Base-by-base conservation (phyloP, 92 coral and sea anemone genomes). In the Pocillopora grandis region DNA sequence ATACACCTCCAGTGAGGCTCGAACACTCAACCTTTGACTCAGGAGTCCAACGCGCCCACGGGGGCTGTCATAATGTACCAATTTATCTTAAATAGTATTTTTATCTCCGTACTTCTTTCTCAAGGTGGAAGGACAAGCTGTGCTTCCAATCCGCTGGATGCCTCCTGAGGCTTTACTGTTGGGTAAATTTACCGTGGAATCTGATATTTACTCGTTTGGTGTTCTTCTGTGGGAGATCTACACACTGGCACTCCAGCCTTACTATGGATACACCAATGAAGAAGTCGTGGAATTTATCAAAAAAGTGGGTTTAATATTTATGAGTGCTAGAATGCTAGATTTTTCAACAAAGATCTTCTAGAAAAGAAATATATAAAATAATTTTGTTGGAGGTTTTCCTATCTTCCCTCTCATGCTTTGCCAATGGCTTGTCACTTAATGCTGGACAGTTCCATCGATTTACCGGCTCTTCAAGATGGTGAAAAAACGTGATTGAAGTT, bases 11-110 rank as follows among this genome's bases (percentile, higher is more conserved):
- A 95, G 90, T 94, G 98, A 93, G 95, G 92, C 98, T 94, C 98
- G 98, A 94, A 94, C 98, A 95, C 98, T 92, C 98, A 92, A 92
- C 98, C 98, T 92, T 94, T 94, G 95, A 94, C 90, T 94, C 92
- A 94, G 98, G 89, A 92, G 98, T 94, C 98, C 98, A 94, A 94
- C 79, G 87, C 93, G 98, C 98, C 95, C 98, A 36, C 74, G 42
- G 74, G 74, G 74, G 74, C 56, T 69, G 16, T 17, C 52, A 7
- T 3, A 42, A 42, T 7, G 8, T 0, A 42, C 8, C 8, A 42
- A 3, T 42, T 42, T 42, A 42, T 42, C 52, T 42, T 7, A 42
- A 42, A 7, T 42, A 42, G 8, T 42, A 42, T 42, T 42, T 7
- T 27, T 42, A 3, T 0, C 52, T 3, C 52, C 52, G 8, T 2